phyloP scores from a whole-genome alignment of 1,140 invertebrate species.

The Atta texana region DNA sequence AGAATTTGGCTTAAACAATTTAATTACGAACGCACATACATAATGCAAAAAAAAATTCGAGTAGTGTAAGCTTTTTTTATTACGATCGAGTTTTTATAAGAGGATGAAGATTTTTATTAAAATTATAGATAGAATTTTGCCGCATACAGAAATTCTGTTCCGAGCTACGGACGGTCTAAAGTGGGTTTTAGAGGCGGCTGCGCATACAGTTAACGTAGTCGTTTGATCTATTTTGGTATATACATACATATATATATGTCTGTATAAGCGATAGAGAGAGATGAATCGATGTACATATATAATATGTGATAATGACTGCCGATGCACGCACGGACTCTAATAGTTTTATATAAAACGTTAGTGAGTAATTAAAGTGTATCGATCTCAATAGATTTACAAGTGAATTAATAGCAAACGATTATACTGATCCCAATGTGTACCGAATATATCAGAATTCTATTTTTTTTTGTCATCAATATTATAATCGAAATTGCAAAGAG shows the following conservation, averaged over 20 bases:
- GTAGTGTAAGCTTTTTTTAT: constrained; percentile 30
- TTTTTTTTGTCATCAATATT: constrained; percentile 9
- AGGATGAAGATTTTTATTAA: constrained; percentile 28
- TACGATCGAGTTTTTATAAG: constrained; percentile 8
- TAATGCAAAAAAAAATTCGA: constrained; percentile 19
- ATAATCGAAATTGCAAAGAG: not conserved
- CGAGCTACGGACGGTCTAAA: constrained; percentile 32
- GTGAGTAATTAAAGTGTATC: constrained; percentile 54
- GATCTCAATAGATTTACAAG: constrained; percentile 45
- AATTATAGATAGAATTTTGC: constrained; percentile 30
- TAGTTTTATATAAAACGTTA: constrained; percentile 62
- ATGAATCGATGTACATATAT: constrained; percentile 59
- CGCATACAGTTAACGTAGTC: constrained; percentile 45
- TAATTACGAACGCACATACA: constrained; percentile 34
- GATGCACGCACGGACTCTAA: constrained; percentile 44
- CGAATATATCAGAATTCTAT: constrained; percentile 7
- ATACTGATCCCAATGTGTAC: constrained; percentile 18
- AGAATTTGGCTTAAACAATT: constrained; percentile 31
- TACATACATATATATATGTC: constrained; percentile 47
- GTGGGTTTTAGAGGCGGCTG: constrained; percentile 45
- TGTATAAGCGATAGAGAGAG: constrained; percentile 35
- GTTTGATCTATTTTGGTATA: constrained; percentile 57
- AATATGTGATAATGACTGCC: constrained; percentile 62
- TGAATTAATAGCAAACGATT: constrained; percentile 25
- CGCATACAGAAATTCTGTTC: constrained; percentile 20